phyloP scores from a whole-genome alignment of 2,113 vertebrate species.

The Rhizomys pruinosus region DNA sequence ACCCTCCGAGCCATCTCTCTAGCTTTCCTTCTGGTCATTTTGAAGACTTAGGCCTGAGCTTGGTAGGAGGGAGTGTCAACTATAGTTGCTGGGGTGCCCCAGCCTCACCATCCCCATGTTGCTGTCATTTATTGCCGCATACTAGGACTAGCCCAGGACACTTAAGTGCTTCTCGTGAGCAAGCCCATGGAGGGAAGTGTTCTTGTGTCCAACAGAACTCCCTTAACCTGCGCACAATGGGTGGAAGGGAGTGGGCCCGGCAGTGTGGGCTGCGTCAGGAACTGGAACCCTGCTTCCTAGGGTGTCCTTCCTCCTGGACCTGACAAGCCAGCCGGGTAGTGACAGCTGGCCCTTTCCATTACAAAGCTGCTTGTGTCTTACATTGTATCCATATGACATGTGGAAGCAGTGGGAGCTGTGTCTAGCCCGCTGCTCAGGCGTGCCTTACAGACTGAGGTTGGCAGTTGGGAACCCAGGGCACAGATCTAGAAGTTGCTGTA shows the following conservation, averaged over 20 bases:
- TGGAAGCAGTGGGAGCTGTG: neutral
- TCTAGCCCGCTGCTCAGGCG: neutral
- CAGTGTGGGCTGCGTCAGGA: neutral
- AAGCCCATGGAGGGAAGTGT: too few relatives aligned
- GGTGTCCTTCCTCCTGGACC: neutral
- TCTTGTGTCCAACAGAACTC: neutral
- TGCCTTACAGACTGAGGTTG: neutral
- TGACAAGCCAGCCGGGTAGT: fast-evolving
- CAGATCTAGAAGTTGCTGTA: neutral
- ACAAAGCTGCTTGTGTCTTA: neutral
- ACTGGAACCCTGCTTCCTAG: neutral
- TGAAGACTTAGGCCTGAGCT: neutral
- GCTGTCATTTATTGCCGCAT: fast-evolving
- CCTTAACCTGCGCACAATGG: fast-evolving
- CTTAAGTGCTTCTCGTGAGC: neutral
- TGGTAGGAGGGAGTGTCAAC: neutral
- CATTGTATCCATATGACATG: neutral
- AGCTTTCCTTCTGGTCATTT: fast-evolving
- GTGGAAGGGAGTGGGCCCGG: neutral
- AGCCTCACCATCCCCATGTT: neutral
- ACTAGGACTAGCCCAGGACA: neutral
- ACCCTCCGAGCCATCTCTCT: neutral
- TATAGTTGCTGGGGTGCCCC: neutral
- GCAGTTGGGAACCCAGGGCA: too few relatives aligned
- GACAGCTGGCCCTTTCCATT: neutral